Percentiles rank a stretch among this genome's conserved stretches.
phyloP scores from a whole-genome alignment of 2,888 invertebrate genomes.

The Mythimna lalbum region DNA sequence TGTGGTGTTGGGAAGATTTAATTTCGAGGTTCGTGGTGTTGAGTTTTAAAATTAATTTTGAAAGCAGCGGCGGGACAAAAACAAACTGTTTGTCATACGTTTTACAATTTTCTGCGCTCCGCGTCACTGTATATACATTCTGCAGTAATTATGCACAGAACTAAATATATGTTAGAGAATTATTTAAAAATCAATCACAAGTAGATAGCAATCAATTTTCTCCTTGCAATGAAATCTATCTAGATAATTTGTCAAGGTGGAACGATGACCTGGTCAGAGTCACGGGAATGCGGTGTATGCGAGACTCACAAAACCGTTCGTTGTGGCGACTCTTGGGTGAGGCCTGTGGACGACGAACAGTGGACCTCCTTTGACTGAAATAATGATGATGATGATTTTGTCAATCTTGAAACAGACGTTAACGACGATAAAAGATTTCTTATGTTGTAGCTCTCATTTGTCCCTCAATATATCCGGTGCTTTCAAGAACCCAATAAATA shows the following conservation, averaged over 20 bases:
- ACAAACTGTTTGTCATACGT: background rate
- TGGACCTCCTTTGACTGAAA: no score
- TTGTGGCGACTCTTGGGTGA: no score
- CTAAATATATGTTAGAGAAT: background rate
- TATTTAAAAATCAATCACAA: background rate
- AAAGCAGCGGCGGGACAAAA: background rate
- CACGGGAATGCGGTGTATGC: no score
- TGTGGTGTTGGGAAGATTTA: background rate
- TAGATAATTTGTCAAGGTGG: background rate
- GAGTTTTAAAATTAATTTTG: background rate
- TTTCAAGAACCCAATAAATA: constrained; percentile 24
- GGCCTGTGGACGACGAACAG: no score
- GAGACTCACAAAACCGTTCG: no score
- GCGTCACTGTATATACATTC: background rate
- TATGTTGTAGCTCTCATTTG: background rate
- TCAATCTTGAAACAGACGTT: background rate
- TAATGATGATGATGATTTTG: background rate
- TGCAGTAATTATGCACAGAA: background rate
- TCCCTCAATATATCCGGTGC: background rate
- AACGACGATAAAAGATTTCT: background rate
- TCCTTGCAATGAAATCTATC: background rate
- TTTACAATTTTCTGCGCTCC: no score
- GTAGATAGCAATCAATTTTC: background rate
- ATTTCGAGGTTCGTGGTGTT: background rate
- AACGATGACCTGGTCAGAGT: no score